Conservation (phyloP, 1,140 invertebrate species). For the Euura lappo region DNA sequence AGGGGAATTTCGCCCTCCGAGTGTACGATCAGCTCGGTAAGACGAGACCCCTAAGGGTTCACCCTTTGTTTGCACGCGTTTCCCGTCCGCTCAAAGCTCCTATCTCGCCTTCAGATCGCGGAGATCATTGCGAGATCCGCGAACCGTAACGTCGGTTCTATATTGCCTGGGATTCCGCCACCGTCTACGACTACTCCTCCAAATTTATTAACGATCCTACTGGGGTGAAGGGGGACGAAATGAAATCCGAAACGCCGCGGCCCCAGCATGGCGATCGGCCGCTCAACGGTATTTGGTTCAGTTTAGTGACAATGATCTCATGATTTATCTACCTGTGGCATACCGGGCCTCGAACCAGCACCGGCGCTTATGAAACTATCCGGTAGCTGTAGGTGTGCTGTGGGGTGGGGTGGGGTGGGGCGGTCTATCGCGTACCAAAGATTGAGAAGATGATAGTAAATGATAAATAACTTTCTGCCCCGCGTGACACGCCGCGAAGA, state of each 20-base stretch:
- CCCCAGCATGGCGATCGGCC: neutral
- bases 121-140: neutral
- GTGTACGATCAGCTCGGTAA: neutral
- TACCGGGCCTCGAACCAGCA: neutral
- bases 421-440: neutral
- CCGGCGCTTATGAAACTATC: neutral
- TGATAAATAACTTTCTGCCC: neutral
- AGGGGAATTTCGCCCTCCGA: neutral
- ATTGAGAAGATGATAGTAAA: neutral
- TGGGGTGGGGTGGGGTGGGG: neutral
- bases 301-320: neutral
- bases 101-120: neutral
- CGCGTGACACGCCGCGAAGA: neutral
- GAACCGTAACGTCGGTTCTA: neutral
- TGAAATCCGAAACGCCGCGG: neutral
- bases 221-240: neutral
- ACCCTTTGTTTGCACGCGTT: constrained; percentile 4
- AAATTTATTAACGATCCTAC: constrained; percentile 1
- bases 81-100: neutral
- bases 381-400: neutral
- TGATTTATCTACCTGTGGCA: neutral
- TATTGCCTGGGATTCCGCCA: neutral
- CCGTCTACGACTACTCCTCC: neutral
- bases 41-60: neutral
- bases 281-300: neutral